A percentile compares a stretch with the other conserved stretches of the same genome.
These are phyloP conservation scores for Drosophila novamexicana DNA, from an alignment of 1,140 invertebrate genomes.

Conservation along the genomic window DNA sequence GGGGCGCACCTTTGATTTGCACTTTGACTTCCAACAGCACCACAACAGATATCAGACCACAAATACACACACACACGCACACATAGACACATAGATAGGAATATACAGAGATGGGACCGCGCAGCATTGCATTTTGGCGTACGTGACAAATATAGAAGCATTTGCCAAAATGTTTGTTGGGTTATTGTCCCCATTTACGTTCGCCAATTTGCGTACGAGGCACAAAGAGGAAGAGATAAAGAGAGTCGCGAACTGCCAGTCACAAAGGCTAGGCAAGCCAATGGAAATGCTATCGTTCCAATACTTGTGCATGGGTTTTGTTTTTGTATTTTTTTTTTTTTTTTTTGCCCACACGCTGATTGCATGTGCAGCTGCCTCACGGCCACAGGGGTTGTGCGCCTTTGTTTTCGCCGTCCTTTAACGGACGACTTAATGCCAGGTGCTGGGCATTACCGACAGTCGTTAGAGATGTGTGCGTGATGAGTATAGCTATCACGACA, in stretches of 20 bases:
- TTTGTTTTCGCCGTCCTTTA: slow-evolving; percentile 41
- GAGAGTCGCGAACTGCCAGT: slow-evolving; percentile 30
- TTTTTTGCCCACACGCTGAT: slow-evolving; percentile 21
- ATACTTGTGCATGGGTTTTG: slow-evolving; percentile 1
- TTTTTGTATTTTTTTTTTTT: not conserved
- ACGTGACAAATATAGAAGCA: slow-evolving; percentile 54
- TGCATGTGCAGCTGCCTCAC: slow-evolving; percentile 41
- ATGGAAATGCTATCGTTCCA: slow-evolving; percentile 52
- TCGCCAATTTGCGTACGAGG: slow-evolving; percentile 73
- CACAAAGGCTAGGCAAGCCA: slow-evolving; percentile 39
- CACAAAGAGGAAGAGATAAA: slow-evolving; percentile 58
- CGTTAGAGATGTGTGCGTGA: slow-evolving; percentile 31
- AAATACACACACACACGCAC: not conserved
- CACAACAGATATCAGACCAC: slow-evolving; percentile 34
- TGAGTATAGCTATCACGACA: not conserved
- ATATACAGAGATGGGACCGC: slow-evolving; percentile 2
- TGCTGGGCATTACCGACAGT: slow-evolving; percentile 18
- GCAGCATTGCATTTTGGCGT: slow-evolving; percentile 48
- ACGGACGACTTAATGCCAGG: slow-evolving; percentile 40
- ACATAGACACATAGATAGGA: not conserved
- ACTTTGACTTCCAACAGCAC: slow-evolving; percentile 43
- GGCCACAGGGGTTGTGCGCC: slow-evolving; percentile 18
- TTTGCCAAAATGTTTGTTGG: slow-evolving; percentile 69
- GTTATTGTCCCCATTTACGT: slow-evolving; percentile 67
- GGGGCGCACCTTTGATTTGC: slow-evolving; percentile 48